These are phyloP conservation scores for Lasioglossum morio DNA, from an alignment of 2,888 invertebrate species.

Conservation along the genomic window DNA sequence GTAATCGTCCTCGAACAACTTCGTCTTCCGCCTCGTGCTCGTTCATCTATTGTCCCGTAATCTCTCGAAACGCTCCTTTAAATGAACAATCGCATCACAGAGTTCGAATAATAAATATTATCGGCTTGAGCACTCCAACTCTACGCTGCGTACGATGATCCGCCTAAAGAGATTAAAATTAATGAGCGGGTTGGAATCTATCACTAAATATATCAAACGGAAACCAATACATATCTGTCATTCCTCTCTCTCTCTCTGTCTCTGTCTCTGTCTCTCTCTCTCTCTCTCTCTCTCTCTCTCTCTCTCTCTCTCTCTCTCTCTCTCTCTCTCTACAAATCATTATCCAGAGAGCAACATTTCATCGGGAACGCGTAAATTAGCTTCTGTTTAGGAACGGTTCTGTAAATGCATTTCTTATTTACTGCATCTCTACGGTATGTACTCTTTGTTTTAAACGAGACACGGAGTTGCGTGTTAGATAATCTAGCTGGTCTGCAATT, in stretches of 20 bases:
- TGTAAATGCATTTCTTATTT: background rate
- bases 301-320: background rate
- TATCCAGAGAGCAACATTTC: background rate
- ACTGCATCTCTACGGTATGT: too few relatives aligned
- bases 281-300: too few relatives aligned
- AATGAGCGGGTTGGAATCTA: background rate
- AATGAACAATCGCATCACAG: constrained; percentile 34
- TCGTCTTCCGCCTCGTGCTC: constrained; percentile 32
- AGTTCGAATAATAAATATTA: constrained; percentile 21
- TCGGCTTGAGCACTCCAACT: background rate
- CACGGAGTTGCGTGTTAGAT: background rate
- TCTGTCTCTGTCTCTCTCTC: too few relatives aligned
- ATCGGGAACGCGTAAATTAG: background rate
- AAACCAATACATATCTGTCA: background rate
- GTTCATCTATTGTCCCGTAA: constrained; percentile 42
- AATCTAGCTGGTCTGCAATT: background rate
- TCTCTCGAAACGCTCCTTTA: constrained; percentile 32
- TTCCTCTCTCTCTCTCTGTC: too few relatives aligned
- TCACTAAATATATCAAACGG: background rate
- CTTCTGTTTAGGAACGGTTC: background rate
- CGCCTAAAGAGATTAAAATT: background rate
- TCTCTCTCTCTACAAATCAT: background rate
- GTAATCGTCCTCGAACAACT: constrained; percentile 27
- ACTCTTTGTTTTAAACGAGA: background rate
- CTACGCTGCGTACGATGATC: background rate